Base-by-base conservation (phyloP, 2,797 vertebrate genomes). In the Pelochelys cantorii region DNA sequence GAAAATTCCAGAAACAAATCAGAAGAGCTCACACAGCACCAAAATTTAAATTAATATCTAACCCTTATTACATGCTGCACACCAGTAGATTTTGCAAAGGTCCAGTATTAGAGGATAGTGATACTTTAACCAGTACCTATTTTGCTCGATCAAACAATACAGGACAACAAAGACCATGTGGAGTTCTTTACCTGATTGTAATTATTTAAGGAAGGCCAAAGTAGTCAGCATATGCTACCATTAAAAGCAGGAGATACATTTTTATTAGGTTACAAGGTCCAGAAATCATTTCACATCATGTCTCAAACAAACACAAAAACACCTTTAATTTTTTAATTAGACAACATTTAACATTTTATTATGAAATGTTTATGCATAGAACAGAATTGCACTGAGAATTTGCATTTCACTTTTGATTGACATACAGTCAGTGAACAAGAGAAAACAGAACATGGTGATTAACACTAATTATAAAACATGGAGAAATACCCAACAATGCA, bases 1-100 rank as follows among this genome's bases (percentile, higher is more conserved):
- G 79, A 90, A 96, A 95, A 91, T 95, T 84, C 88, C 89, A 90
- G 74, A 88, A 91, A 89, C 55, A 91, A 88, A 85, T 14, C 29
- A 53, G 81, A 79, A 89, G 53, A 91, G 74, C n/a, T 65, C 57
- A 85, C 25, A 83, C 88, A 88, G 29, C 84, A 60, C 60, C n/a
- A 81, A 78, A 31, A 54, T 75, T 87, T 81, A 86, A 42, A 81
- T 54, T 48, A 62, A 89, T 74, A 71, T 88, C 93, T 90, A 42
- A 59, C 1, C 48, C 27, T 60, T 29, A 42, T 88, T 79, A 80
- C 42, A 8, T 48, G 42, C 42, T 48, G 42, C 42, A 48, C 42
- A 48, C 42, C 42, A 48, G 42, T 48, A 48, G 83, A 57, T 84
- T 94, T 87, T 5, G 0, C 86, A 90, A 89, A 89, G 34, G 29